These are phyloP conservation scores for Lysandra bellargus DNA, from an alignment of 2,888 invertebrate genomes.

Conservation along the genomic window DNA sequence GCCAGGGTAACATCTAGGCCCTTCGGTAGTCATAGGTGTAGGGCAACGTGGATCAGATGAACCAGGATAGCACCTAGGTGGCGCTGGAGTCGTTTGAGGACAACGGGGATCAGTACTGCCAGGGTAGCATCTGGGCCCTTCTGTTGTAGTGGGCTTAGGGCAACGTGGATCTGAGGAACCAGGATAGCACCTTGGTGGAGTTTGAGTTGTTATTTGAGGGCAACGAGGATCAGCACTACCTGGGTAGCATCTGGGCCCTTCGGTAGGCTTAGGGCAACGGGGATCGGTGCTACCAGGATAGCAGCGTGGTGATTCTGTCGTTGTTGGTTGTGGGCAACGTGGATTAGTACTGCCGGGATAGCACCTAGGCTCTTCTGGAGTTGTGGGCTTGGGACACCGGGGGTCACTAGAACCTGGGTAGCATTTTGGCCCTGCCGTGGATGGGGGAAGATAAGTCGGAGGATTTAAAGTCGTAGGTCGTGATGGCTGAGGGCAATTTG, in stretches of 20 bases:
- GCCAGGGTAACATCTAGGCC: slow-evolving; percentile 45
- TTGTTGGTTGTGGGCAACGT: slow-evolving; percentile 34
- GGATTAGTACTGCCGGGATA: slow-evolving; percentile 36
- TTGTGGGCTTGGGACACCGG: slow-evolving; percentile 43
- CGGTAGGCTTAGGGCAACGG: slow-evolving; percentile 7
- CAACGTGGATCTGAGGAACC: slow-evolving; percentile 61
- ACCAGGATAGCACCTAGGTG: slow-evolving; percentile 49
- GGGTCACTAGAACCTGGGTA: slow-evolving; percentile 45
- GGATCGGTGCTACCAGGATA: slow-evolving; percentile 45
- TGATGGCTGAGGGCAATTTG: slow-evolving; percentile 31
- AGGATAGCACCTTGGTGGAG: slow-evolving; percentile 46
- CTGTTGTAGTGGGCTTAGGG: slow-evolving; percentile 42
- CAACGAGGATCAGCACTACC: slow-evolving; percentile 51
- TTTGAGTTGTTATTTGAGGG: slow-evolving; percentile 32
- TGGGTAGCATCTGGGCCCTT: slow-evolving; percentile 42
- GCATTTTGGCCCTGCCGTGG: slow-evolving; percentile 38
- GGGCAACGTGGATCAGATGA: slow-evolving; percentile 13
- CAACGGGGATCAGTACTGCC: slow-evolving; percentile 38
- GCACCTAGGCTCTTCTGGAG: slow-evolving; percentile 35
- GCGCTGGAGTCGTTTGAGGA: slow-evolving; percentile 42
- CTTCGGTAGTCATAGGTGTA: slow-evolving; percentile 37
- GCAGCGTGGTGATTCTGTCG: slow-evolving; percentile 40
- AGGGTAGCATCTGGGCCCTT: slow-evolving; percentile 42
- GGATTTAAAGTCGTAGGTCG: slow-evolving; percentile 35
- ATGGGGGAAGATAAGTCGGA: too few relatives aligned